Percentiles rank a stretch among this genome's conserved stretches.
Conservation (phyloP, 2,113 vertebrate genomes). For the Hyperopisus bebe region DNA sequence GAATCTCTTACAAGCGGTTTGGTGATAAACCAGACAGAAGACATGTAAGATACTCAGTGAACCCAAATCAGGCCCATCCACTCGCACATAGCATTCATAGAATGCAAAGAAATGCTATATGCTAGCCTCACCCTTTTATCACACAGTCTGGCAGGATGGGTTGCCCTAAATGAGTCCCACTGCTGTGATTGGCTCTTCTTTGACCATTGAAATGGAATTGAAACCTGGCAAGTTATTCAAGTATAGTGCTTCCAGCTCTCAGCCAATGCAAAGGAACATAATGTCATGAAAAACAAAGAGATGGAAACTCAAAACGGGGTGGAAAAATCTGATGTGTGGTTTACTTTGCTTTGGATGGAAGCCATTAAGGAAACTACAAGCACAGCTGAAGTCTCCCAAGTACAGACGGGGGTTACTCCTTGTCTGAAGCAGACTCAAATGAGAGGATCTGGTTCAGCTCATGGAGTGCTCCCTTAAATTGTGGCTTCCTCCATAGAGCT, state of each 20-base stretch:
- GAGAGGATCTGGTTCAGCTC: slow-evolving; percentile 29
- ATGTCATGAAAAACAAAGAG: neutral
- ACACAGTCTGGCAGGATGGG: neutral
- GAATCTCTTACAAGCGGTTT: neutral
- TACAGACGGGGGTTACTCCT: slow-evolving; percentile 18
- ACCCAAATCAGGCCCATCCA: neutral
- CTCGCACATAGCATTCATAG: neutral
- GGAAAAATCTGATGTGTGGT: neutral
- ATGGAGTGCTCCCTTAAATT: slow-evolving; percentile 22
- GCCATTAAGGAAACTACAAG: slow-evolving; percentile 27
- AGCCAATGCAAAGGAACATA: neutral
- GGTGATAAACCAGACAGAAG: neutral
- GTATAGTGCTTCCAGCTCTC: neutral
- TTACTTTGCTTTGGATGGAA: slow-evolving; percentile 22
- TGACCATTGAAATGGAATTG: neutral
- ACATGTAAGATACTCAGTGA: neutral
- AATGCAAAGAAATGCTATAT: neutral
- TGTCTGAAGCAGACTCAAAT: slow-evolving; percentile 30
- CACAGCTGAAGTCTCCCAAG: slow-evolving; percentile 33
- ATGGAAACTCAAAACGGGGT: neutral
- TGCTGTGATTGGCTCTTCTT: neutral
- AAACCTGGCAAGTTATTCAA: neutral
- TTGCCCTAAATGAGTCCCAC: neutral
- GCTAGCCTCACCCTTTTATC: neutral
- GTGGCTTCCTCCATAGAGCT: slow-evolving; percentile 29